Evolutionary conservation across 2,888 invertebrate species (phyloP).

Genomic region (Alentia gelatinosa): DNA sequence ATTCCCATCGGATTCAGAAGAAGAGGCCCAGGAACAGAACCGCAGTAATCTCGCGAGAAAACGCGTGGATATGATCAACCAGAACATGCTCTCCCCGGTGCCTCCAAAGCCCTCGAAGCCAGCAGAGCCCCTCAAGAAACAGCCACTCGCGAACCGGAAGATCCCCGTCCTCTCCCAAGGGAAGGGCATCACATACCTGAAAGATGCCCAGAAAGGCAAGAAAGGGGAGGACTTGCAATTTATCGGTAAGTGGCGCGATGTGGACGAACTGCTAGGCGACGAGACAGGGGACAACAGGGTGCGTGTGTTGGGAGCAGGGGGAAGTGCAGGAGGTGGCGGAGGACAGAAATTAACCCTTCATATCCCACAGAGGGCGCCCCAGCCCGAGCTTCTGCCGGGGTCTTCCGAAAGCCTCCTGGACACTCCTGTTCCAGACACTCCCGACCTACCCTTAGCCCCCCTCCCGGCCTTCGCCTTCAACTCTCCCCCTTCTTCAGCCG

Average conservation of each 20-base stretch:
- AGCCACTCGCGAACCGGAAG: neutral
- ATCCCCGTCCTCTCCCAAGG: neutral
- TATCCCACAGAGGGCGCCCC: neutral
- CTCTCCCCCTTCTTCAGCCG: slow-evolving; percentile 55
- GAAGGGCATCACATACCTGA: slow-evolving; percentile 15
- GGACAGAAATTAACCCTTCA: slow-evolving; percentile 51
- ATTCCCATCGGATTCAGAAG: slow-evolving; percentile 35
- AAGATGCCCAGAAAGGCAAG: neutral
- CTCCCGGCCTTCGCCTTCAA: slow-evolving; percentile 56
- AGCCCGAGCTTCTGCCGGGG: slow-evolving; percentile 34
- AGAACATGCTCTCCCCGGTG: slow-evolving; percentile 19
- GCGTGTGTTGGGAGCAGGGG: slow-evolving; percentile 53
- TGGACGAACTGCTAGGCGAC: slow-evolving; percentile 61
- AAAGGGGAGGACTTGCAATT: slow-evolving; percentile 54
- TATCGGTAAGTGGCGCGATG: slow-evolving; percentile 61
- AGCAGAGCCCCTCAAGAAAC: neutral
- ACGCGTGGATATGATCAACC: slow-evolving; percentile 19
- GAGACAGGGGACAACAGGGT: slow-evolving; percentile 52
- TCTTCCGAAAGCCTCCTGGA: slow-evolving; percentile 66
- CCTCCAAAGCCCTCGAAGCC: slow-evolving; percentile 9
- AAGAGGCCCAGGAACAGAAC: slow-evolving; percentile 53
- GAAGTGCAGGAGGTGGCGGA: slow-evolving; percentile 47
- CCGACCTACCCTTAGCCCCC: slow-evolving; percentile 65
- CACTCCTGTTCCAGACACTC: slow-evolving; percentile 67
- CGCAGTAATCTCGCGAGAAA: neutral